These are phyloP conservation scores for Torymus tubicola DNA, from an alignment of 2,888 invertebrate species.

Conservation along the genomic window DNA sequence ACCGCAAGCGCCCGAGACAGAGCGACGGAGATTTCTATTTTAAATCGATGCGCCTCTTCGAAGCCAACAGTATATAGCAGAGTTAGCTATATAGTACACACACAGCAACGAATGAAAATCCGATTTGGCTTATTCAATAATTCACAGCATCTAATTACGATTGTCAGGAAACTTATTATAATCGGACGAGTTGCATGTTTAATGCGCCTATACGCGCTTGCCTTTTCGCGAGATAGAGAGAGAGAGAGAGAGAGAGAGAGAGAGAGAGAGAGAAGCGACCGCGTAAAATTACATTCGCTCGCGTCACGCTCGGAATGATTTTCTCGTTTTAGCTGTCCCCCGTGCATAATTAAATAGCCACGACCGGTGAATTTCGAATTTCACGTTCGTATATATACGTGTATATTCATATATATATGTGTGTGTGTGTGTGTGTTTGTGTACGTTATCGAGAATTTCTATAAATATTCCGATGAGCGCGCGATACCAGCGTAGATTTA, in stretches of 20 bases:
- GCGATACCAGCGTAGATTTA: too few relatives aligned
- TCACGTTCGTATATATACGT: not conserved
- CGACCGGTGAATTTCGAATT: conserved; percentile 5
- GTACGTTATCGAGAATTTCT: not conserved
- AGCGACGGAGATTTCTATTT: not conserved
- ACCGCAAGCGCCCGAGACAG: too few relatives aligned
- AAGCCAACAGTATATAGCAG: too few relatives aligned
- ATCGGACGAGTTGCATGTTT: conserved; percentile 16
- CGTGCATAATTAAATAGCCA: conserved; percentile 18
- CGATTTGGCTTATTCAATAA: conserved; percentile 3
- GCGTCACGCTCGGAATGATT: conserved; percentile 8
- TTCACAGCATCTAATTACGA: conserved; percentile 21
- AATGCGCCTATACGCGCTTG: not conserved
- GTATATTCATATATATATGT: too few relatives aligned
- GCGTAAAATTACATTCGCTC: conserved; percentile 30
- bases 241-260: too few relatives aligned
- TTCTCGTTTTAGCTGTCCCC: conserved; percentile 17
- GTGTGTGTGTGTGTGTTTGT: too few relatives aligned
- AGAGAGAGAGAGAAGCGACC: not conserved
- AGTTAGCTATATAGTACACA: too few relatives aligned
- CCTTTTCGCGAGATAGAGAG: not conserved
- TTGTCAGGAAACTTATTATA: conserved; percentile 19
- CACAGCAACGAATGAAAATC: not conserved
- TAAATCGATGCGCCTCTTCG: not conserved
- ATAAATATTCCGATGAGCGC: not conserved